Base-by-base conservation (phyloP, 2,888 invertebrate species). In the Nectonema munidae region DNA sequence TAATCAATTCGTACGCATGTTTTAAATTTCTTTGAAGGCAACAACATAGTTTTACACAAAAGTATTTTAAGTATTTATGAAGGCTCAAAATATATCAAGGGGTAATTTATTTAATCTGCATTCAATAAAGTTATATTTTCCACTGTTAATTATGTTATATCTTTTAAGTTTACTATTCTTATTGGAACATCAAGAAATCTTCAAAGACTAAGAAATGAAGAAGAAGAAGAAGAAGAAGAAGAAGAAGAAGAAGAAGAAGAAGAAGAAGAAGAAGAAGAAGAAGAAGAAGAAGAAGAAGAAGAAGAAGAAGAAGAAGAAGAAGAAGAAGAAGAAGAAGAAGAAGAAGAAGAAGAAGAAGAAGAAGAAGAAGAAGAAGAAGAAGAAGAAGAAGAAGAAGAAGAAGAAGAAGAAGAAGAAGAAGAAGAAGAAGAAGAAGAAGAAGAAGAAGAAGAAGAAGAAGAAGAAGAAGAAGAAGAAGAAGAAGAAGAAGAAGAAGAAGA, bases 381-480 rank as follows among this genome's bases (percentile, higher is more conserved):
- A 25, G 25, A 25, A 25, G 25, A 25, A 25, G 25, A 25, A 25
- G 25, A 25, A 25, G 25, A 25, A 25, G 25, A 25, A 25, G 25
- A 25, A 25, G 25, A 25, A 25, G 25, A 25, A 25, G 25, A 25
- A 25, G 6, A 25, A 25, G n/a, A n/a, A n/a, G n/a, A n/a, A n/a
- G n/a, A n/a, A n/a, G n/a, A n/a, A n/a, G n/a, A n/a, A 46, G 45
- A 41, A 20, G 16, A 37, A 36, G 14, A 5, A 39, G 9, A 14
- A 32, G 13, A 11, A 32, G 32, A 13, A 14, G 13, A 2, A 41
- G 9, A 4, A 9, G 28, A 35, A 6, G 6, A 19, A 20, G n/a
- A 34, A 21, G 20, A 37, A n/a, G 35, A 41, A 16, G n/a, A n/a
- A n/a, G n/a, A n/a, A n/a, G n/a, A n/a, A n/a, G n/a, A n/a, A n/a